Conservation (phyloP, 2,113 vertebrate genomes). For the Pandion haliaetus region DNA sequence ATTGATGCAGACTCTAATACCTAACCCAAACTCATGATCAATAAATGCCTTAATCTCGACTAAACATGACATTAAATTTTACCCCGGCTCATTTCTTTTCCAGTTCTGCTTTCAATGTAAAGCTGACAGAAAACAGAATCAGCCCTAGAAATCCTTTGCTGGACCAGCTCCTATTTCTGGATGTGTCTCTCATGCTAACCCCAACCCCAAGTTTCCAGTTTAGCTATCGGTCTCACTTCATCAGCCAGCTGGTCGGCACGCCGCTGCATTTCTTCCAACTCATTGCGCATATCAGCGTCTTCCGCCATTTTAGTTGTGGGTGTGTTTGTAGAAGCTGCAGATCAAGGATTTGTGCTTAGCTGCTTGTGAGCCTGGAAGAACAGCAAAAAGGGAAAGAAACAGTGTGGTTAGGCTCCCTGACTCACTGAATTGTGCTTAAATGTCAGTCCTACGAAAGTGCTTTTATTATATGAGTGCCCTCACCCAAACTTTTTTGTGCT, state of each 20-base stretch:
- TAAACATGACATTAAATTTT: background rate
- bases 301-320: constrained; percentile 89
- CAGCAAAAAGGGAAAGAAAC: constrained; percentile 36
- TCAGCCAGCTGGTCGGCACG: constrained; percentile 96
- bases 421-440: background rate
- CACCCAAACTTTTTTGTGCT: background rate
- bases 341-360: constrained; percentile 67
- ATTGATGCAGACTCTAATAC: constrained; percentile 25
- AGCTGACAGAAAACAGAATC: background rate
- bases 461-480: background rate
- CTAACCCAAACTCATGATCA: constrained; percentile 33
- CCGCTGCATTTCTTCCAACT: constrained; percentile 98
- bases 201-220: background rate
- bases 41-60: constrained; percentile 2
- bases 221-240: constrained; percentile 79
- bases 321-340: constrained; percentile 67
- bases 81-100: background rate
- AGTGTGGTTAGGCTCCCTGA: background rate
- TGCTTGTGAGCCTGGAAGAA: constrained; percentile 64
- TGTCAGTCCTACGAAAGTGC: background rate
- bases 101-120: background rate
- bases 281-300: constrained; percentile 98
- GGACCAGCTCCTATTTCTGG: background rate
- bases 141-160: background rate
- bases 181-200: background rate